A percentile compares a stretch with the other conserved stretches of the same genome.
Conservation (phyloP, 1,140 invertebrate genomes). For the Lethocerus indicus region DNA sequence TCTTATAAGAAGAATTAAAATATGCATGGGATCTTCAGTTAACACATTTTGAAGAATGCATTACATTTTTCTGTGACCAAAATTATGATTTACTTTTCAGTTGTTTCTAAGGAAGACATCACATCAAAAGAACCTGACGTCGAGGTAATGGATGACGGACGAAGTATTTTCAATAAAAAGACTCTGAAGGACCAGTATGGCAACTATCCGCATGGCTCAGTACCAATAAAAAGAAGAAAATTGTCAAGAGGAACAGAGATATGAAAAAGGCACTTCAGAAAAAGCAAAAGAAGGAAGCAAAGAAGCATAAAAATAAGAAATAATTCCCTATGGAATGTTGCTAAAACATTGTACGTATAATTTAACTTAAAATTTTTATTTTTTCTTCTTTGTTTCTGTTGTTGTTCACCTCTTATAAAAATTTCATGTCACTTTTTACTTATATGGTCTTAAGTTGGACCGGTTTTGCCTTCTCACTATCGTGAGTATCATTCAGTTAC, state of each 20-base stretch:
- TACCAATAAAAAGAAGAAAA: constrained; percentile 12
- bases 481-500: too few species aligned
- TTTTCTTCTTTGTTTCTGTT: too few species aligned
- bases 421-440: too few species aligned
- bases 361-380: too few species aligned
- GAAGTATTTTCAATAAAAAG: constrained; percentile 14
- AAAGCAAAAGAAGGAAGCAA: constrained; percentile 4
- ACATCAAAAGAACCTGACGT: not conserved
- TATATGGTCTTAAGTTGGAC: too few species aligned
- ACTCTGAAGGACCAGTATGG: constrained; percentile 19
- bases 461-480: too few species aligned
- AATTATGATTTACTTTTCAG: not conserved
- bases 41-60: not conserved
- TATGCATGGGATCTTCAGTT: too few species aligned
- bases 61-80: not conserved
- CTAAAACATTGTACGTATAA: too few species aligned
- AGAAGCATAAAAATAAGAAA: too few species aligned
- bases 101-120: not conserved
- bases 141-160: constrained; percentile 8
- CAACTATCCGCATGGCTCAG: constrained; percentile 17
- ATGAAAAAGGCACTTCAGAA: constrained; percentile 10
- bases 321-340: too few species aligned
- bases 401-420: too few species aligned
- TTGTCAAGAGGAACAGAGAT: constrained; percentile 7
- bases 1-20: too few species aligned